Evolutionary conservation across 2,797 vertebrate species (phyloP).

Genomic region (Sebastiscus albofasciatus): DNA sequence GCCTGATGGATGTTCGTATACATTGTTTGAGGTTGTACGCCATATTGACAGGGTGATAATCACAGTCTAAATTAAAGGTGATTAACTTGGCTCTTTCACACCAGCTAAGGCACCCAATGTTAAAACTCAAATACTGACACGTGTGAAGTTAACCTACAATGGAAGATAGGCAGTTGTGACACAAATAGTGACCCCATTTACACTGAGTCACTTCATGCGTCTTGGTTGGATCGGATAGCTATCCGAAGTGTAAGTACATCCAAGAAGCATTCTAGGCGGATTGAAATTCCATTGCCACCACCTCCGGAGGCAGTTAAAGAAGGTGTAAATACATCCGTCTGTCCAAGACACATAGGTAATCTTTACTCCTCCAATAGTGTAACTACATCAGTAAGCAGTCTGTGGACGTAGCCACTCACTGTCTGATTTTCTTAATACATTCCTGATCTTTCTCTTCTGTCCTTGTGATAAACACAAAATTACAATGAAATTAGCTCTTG

Average conservation of each 20-base stretch:
- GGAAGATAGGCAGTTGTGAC: background rate
- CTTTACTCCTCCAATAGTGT: background rate
- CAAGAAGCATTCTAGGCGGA: background rate
- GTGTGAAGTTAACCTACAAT: background rate
- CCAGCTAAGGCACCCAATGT: background rate
- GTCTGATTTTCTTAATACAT: background rate
- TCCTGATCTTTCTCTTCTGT: background rate
- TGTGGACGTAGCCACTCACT: background rate
- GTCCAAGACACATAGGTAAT: background rate
- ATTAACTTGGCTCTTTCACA: conserved; percentile 16
- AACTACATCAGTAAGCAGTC: background rate
- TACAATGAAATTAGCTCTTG: background rate
- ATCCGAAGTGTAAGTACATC: background rate
- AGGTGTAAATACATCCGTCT: background rate
- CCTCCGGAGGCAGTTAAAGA: background rate
- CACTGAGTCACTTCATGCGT: background rate
- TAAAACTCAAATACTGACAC: background rate
- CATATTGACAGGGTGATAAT: conserved; percentile 44
- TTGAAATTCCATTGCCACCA: background rate
- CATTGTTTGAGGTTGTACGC: conserved; percentile 29
- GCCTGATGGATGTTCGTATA: conserved; percentile 31
- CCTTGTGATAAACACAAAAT: background rate
- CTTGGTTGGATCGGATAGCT: background rate
- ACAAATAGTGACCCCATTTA: background rate
- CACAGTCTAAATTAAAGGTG: conserved; percentile 25